Evolutionary conservation across 2,113 vertebrate genomes (phyloP).

Genomic region (Oceanodroma tethys): DNA sequence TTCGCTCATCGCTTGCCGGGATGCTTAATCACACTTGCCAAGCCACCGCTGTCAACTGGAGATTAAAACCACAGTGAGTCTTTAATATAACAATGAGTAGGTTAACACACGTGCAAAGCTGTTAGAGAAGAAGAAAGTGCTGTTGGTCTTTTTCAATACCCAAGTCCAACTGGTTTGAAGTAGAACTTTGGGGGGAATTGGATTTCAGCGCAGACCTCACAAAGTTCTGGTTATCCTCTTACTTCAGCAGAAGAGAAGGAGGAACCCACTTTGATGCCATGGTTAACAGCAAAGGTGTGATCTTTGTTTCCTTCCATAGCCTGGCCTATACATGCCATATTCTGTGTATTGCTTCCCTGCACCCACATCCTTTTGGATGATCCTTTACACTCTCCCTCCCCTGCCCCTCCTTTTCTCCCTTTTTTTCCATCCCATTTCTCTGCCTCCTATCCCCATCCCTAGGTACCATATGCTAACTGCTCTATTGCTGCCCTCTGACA

Average conservation of each 20-base stretch:
- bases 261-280: not conserved
- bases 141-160: not conserved
- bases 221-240: not conserved
- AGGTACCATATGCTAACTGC: not conserved
- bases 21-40: not conserved
- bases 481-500: not conserved
- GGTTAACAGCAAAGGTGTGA: not conserved
- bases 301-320: not conserved
- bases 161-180: not conserved
- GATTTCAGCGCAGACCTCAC: not conserved
- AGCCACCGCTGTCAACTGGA: not conserved
- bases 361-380: not conserved
- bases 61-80: not conserved
- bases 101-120: not conserved
- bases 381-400: not conserved
- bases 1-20: not conserved
- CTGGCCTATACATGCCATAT: not conserved
- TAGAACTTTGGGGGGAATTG: not conserved
- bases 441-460: not conserved
- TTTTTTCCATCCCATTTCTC: not conserved
- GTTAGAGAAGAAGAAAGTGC: not conserved
- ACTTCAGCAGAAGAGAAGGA: not conserved
- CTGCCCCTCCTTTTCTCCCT: not conserved
- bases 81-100: not conserved
- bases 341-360: not conserved